A percentile compares a stretch with the other conserved stretches of the same genome.
phyloP scores from a whole-genome alignment of 2,797 vertebrate genomes.

The Coregonus sp. region DNA sequence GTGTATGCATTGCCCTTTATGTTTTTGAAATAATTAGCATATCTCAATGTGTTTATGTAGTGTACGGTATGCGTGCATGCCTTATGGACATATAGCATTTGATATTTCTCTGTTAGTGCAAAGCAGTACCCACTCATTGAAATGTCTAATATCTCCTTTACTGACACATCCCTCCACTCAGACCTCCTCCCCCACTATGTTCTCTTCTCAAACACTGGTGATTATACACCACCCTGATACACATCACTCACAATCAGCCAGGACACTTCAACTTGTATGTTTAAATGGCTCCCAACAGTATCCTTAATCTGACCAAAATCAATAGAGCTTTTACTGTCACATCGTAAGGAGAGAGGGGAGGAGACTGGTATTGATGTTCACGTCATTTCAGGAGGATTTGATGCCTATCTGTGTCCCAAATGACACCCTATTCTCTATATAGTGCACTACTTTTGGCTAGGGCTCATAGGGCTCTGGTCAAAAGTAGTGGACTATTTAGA shows the following conservation, averaged over 20 bases:
- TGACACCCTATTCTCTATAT: background rate
- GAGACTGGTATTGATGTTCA: conserved; percentile 75
- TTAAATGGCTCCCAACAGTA: conserved; percentile 80
- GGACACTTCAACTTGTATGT: conserved; percentile 72
- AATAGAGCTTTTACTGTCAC: conserved; percentile 81
- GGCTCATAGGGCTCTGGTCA: background rate
- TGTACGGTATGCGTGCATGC: background rate
- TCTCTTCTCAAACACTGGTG: conserved; percentile 40
- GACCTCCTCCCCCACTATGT: background rate
- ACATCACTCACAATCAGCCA: conserved; percentile 64
- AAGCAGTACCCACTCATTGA: background rate
- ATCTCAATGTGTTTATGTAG: background rate
- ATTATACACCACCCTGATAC: conserved; percentile 60
- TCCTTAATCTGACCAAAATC: conserved; percentile 78
- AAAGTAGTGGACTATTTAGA: background rate
- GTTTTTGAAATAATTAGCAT: conserved; percentile 34
- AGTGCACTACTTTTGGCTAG: background rate
- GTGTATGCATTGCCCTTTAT: conserved; percentile 53
- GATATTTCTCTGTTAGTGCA: background rate
- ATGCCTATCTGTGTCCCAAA: conserved; percentile 57
- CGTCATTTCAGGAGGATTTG: conserved; percentile 73
- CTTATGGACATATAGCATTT: background rate
- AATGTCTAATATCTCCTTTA: background rate
- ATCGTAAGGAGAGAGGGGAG: conserved; percentile 55
- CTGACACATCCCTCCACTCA: background rate